Conservation (phyloP, 2,797 vertebrate genomes). For the Parotocinclus haroldoi region DNA sequence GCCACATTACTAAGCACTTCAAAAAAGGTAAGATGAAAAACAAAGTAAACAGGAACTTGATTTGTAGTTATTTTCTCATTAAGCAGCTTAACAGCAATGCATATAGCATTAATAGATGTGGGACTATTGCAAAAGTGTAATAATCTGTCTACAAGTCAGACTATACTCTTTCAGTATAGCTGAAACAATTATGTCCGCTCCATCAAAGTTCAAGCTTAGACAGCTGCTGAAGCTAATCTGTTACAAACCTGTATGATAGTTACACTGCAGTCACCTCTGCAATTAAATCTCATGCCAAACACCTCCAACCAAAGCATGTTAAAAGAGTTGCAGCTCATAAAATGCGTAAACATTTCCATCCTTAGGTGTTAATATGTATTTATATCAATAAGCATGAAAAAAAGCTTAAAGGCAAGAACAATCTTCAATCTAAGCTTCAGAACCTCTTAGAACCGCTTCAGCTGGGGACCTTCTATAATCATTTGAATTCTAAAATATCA, state of each 20-base stretch:
- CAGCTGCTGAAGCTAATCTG: constrained; percentile 54
- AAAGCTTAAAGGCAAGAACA: constrained; percentile 48
- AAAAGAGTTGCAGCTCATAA: constrained; percentile 65
- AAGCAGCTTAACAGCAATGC: constrained; percentile 71
- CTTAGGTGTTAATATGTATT: constrained; percentile 48
- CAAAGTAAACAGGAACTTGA: constrained; percentile 47
- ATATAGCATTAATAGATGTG: constrained; percentile 79
- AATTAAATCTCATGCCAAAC: constrained; percentile 59
- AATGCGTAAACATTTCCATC: constrained; percentile 51
- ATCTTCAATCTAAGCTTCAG: constrained; percentile 54
- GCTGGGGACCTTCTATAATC: constrained; percentile 56
- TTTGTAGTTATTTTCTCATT: constrained; percentile 61
- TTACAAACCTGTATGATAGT: constrained; percentile 65
- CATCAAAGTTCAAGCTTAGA: constrained; percentile 59
- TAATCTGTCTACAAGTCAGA: constrained; percentile 68
- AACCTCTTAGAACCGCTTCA: constrained; percentile 40
- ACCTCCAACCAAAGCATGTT: constrained; percentile 64
- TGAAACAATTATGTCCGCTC: constrained; percentile 68
- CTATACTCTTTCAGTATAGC: constrained; percentile 73
- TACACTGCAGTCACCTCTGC: constrained; percentile 53
- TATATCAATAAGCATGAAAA: constrained; percentile 48
- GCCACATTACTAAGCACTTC: constrained; percentile 63
- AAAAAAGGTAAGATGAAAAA: constrained; percentile 60
- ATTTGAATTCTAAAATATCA: constrained; percentile 60
- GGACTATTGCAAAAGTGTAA: constrained; percentile 47